Conservation (phyloP, 2,797 vertebrate species). For the Prionace glauca region DNA sequence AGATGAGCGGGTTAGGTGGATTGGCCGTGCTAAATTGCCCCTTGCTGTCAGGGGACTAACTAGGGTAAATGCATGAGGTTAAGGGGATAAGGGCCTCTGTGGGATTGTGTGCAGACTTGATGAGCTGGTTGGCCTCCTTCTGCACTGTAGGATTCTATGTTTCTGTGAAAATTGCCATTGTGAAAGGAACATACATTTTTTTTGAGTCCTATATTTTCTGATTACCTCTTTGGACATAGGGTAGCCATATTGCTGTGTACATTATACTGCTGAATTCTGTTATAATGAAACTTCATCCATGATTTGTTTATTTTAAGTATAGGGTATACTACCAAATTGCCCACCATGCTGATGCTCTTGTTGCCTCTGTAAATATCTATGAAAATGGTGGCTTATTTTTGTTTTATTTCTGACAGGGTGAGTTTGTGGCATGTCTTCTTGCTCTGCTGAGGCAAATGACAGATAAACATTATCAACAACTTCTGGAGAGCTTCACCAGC, state of each 20-base stretch:
- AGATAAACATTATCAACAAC: slow-evolving; percentile 90
- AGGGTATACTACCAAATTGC: background rate
- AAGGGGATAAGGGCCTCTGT: too few species aligned
- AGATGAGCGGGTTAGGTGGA: too few species aligned
- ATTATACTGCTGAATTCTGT: background rate
- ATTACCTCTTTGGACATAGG: background rate
- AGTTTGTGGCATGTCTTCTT: slow-evolving; percentile 91
- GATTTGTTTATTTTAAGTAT: background rate
- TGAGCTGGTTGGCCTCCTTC: too few species aligned
- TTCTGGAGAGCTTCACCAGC: slow-evolving; percentile 83
- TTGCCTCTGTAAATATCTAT: background rate
- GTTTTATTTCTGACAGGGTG: slow-evolving; percentile 62
- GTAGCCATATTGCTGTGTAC: background rate
- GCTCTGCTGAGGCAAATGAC: slow-evolving; percentile 92
- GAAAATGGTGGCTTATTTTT: slow-evolving; percentile 34
- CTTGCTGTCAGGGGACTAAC: too few species aligned
- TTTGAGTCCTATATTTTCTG: background rate
- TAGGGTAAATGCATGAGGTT: too few species aligned
- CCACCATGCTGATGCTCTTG: background rate
- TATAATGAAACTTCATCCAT: background rate
- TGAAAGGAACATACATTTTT: background rate
- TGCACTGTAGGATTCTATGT: too few species aligned
- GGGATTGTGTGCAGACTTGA: too few species aligned
- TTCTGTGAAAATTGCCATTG: background rate
- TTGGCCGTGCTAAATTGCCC: too few species aligned